A percentile compares a stretch with the other conserved stretches of the same genome.
Evolutionary conservation across 2,113 vertebrate species (phyloP).

Genomic region (Sapayoa aenigma): DNA sequence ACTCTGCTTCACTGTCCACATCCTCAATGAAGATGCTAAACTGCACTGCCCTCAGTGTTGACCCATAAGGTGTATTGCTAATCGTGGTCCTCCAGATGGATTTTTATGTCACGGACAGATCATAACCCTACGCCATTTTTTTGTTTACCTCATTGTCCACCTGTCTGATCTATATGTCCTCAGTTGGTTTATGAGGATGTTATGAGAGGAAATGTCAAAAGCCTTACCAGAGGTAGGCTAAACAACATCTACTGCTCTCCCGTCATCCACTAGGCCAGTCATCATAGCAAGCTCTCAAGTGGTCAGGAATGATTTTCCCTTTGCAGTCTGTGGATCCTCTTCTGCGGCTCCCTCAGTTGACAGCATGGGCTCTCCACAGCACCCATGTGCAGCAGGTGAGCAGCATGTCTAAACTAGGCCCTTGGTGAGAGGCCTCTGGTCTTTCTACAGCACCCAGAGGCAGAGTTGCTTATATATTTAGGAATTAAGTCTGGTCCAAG

Average conservation of each 20-base stretch:
- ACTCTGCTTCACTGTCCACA: background rate
- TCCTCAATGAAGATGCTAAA: background rate
- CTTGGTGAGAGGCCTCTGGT: background rate
- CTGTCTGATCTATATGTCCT: background rate
- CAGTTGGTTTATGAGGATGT: background rate
- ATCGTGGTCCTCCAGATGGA: background rate
- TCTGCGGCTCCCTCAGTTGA: background rate
- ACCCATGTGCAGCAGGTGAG: accelerated
- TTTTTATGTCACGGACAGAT: background rate
- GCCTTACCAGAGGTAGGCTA: background rate
- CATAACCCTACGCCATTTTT: background rate
- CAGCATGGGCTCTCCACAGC: background rate
- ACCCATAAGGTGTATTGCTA: background rate
- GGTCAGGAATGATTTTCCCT: background rate
- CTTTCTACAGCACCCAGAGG: accelerated
- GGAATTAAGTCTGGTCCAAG: background rate
- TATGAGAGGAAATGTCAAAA: background rate
- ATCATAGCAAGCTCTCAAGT: background rate
- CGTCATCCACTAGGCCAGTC: background rate
- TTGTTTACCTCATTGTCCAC: background rate
- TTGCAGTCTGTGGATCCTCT: background rate
- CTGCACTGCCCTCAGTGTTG: background rate
- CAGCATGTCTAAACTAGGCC: accelerated
- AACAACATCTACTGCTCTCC: background rate
- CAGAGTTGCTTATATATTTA: background rate